Evolutionary conservation across 2,113 vertebrate genomes (phyloP).

Genomic region (Halichoeres trimaculatus): DNA sequence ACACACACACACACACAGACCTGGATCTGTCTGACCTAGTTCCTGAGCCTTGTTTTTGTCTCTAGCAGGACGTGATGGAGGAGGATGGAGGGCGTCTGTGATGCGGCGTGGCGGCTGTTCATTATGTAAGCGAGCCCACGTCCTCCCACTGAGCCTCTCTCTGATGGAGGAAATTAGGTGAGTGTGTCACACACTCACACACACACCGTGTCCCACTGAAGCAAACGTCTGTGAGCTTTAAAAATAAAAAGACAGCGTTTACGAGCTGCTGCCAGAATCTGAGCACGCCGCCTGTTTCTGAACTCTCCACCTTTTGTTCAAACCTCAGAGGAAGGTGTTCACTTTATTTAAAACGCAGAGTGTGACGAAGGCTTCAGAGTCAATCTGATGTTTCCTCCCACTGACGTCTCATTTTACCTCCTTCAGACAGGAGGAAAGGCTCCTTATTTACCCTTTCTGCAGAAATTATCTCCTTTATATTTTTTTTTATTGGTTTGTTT

Average conservation of each 20-base stretch:
- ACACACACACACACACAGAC: constrained; percentile 1
- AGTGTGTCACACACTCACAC: constrained; percentile 23
- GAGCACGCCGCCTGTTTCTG: too few species aligned
- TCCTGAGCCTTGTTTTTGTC: background rate
- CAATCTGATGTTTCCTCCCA: too few species aligned
- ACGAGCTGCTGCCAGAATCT: background rate
- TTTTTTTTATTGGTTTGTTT: too few species aligned
- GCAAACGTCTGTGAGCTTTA: background rate
- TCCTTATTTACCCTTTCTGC: too few species aligned
- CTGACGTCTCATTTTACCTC: too few species aligned
- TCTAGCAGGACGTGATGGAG: constrained; percentile 1
- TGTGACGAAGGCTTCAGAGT: too few species aligned
- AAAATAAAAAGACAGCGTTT: background rate
- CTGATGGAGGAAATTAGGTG: constrained; percentile 15
- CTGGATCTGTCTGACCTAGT: constrained; percentile 46
- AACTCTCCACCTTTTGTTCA: too few species aligned
- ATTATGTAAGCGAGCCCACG: constrained; percentile 43
- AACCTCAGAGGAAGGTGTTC: too few species aligned
- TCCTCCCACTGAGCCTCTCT: background rate
- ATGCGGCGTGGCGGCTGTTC: constrained; percentile 13
- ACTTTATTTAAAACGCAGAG: too few species aligned
- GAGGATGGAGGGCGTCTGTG: constrained; percentile 17
- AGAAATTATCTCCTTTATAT: too few species aligned
- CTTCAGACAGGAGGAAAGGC: too few species aligned
- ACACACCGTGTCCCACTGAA: background rate